Conservation (phyloP, 2,113 vertebrate species). For the Turdus rufiventris region DNA sequence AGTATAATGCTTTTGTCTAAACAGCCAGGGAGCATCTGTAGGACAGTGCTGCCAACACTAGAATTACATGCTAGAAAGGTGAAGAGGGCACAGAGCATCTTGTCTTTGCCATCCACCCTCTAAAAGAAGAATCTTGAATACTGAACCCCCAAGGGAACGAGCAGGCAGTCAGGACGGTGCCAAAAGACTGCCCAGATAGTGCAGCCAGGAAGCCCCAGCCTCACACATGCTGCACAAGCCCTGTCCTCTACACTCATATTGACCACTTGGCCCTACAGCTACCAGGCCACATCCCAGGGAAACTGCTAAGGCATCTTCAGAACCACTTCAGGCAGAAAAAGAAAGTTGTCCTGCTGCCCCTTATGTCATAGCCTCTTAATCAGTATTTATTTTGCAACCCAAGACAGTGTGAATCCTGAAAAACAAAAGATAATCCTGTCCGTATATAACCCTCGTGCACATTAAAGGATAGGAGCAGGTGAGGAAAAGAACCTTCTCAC, state of each 20-base stretch:
- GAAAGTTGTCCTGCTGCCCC: background rate
- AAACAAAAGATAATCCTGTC: background rate
- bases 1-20: background rate
- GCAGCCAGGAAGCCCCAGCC: rapidly evolving
- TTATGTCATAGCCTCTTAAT: background rate
- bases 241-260: background rate
- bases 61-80: background rate
- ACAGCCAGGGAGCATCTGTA: background rate
- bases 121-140: background rate
- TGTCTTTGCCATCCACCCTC: background rate
- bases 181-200: background rate
- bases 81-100: background rate
- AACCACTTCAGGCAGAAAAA: background rate
- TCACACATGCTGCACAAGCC: background rate
- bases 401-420: background rate
- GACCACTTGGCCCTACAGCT: background rate
- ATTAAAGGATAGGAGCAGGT: background rate
- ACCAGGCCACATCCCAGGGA: background rate
- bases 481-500: background rate
- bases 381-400: background rate
- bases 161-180: background rate
- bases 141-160: background rate
- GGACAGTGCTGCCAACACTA: background rate
- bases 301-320: background rate
- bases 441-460: background rate